A percentile compares a stretch with the other conserved stretches of the same genome.
phyloP scores from a whole-genome alignment of 2,797 vertebrate species.

The Anguilla megastoma region DNA sequence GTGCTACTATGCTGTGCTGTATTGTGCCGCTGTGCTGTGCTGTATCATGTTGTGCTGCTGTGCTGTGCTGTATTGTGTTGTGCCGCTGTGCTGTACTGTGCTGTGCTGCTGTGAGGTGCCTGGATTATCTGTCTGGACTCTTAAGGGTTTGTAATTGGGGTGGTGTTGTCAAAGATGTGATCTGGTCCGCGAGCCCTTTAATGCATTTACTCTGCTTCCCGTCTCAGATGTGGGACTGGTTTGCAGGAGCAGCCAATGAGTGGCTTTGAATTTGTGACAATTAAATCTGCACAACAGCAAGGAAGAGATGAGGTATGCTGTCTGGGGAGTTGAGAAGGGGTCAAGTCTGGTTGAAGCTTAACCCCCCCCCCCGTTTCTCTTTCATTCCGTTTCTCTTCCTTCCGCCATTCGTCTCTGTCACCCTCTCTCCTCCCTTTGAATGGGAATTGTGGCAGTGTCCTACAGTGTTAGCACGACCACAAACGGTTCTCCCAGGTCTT shows the following conservation, averaged over 20 bases:
- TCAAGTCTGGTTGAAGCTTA: constrained; percentile 20
- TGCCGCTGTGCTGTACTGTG: neutral
- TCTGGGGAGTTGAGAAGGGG: neutral
- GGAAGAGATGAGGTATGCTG: neutral
- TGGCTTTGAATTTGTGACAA: neutral
- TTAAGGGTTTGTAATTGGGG: neutral
- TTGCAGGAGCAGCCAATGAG: constrained; percentile 2
- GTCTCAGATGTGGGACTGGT: neutral
- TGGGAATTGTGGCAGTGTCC: constrained; percentile 4
- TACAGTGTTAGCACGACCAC: neutral
- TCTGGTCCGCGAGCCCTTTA: neutral
- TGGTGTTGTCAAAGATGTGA: constrained; percentile 1
- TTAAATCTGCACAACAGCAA: neutral
- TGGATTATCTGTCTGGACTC: constrained; percentile 9
- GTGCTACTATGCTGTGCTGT: too few species aligned
- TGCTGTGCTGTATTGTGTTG: neutral
- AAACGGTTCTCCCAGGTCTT: neutral
- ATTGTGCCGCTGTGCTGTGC: too few species aligned
- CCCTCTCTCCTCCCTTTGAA: neutral
- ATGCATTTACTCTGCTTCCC: constrained; percentile 16
- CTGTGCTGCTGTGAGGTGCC: neutral
- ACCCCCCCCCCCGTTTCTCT: constrained; percentile 1
- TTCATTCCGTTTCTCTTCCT: neutral
- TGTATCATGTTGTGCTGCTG: too few species aligned
- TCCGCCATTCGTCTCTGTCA: neutral